These are phyloP conservation scores for Neoscelio sp. DNA, from an alignment of 2,888 invertebrate species.

Conservation along the genomic window DNA sequence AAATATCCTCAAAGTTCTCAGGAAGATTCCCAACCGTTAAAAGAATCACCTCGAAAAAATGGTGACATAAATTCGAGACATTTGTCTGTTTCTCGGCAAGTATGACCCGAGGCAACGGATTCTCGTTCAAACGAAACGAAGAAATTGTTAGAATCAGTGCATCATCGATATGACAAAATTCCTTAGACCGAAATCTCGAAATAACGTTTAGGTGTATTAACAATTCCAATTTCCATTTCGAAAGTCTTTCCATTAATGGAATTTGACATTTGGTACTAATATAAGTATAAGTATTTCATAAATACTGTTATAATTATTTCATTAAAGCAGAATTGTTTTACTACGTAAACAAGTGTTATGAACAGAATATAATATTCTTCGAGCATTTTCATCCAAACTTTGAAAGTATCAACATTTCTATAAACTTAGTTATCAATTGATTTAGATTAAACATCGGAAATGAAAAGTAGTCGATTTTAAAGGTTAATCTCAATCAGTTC, in stretches of 20 bases:
- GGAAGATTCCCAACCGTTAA: slow-evolving; percentile 80
- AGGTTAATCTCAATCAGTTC: too few species aligned
- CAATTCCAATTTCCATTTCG: neutral
- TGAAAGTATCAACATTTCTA: too few species aligned
- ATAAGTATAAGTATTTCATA: neutral
- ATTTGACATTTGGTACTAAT: slow-evolving; percentile 5
- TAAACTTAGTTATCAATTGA: too few species aligned
- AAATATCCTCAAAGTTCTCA: slow-evolving; percentile 77
- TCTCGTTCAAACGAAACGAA: slow-evolving; percentile 1
- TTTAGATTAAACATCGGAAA: too few species aligned
- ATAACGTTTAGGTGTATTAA: too few species aligned
- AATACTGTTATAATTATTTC: neutral
- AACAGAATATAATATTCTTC: too few species aligned
- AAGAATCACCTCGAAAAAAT: slow-evolving; percentile 75
- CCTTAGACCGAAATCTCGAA: slow-evolving; percentile 7
- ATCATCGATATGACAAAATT: slow-evolving; percentile 55
- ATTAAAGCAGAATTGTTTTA: too few species aligned
- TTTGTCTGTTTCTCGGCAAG: slow-evolving; percentile 70
- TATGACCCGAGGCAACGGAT: slow-evolving; percentile 69
- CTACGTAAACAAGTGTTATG: too few species aligned
- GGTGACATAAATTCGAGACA: slow-evolving; percentile 72
- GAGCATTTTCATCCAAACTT: too few species aligned
- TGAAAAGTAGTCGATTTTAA: too few species aligned
- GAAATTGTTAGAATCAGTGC: slow-evolving; percentile 42
- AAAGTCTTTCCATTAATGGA: neutral